A percentile compares a stretch with the other conserved stretches of the same genome.
Evolutionary conservation across 2,797 vertebrate genomes (phyloP).

Genomic region (Brachyrhaphis roseni): DNA sequence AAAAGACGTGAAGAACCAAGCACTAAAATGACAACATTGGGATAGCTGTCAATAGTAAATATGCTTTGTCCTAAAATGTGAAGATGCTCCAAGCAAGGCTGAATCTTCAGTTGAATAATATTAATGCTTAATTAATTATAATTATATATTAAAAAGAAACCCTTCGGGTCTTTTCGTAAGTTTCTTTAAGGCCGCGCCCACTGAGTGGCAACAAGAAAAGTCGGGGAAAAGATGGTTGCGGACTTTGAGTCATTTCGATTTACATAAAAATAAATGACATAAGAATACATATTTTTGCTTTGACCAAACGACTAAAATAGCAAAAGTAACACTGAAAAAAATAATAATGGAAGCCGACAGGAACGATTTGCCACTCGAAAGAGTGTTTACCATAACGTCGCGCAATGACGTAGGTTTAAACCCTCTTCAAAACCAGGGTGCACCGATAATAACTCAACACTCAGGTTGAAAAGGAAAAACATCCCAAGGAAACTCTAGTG

Average conservation of each 20-base stretch:
- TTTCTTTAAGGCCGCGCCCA: background rate
- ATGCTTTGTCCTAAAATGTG: background rate
- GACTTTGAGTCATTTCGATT: background rate
- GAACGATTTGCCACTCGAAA: background rate
- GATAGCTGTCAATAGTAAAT: background rate
- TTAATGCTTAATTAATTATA: background rate
- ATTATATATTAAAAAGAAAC: too few relatives aligned
- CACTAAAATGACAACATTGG: background rate
- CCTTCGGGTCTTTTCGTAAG: too few relatives aligned
- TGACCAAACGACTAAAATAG: background rate
- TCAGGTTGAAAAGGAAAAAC: background rate
- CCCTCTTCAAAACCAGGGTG: background rate
- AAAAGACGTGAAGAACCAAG: background rate
- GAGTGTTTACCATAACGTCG: background rate
- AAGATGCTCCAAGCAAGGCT: background rate
- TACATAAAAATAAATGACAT: background rate
- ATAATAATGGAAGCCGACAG: background rate
- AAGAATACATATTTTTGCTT: background rate
- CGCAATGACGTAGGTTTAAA: background rate
- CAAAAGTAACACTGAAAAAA: background rate
- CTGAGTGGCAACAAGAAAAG: background rate
- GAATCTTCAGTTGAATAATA: background rate
- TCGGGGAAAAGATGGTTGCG: background rate
- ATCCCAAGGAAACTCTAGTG: background rate
- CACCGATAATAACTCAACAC: background rate